Conservation (phyloP, 2,888 invertebrate genomes). For the Mamestra brassicae region DNA sequence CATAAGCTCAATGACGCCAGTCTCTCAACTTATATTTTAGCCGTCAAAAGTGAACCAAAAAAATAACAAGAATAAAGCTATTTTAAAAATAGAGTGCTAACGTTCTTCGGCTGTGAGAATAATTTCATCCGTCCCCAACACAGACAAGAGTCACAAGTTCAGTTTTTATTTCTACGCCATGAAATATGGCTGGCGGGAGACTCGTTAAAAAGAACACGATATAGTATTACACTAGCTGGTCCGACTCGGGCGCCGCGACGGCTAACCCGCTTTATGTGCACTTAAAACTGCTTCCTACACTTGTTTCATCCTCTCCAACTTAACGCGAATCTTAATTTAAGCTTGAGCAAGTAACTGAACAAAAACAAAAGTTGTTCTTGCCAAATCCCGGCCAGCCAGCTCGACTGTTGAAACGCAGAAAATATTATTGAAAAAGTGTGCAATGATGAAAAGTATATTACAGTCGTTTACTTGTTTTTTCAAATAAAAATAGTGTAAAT, state of each 20-base stretch:
- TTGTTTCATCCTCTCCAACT: conserved; percentile 85
- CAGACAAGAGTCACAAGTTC: conserved; percentile 73
- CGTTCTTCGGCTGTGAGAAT: conserved; percentile 63
- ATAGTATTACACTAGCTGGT: conserved; percentile 83
- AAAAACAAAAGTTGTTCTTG: conserved; percentile 76
- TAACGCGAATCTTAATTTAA: conserved; percentile 87
- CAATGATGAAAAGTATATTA: background rate
- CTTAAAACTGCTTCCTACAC: conserved; percentile 85
- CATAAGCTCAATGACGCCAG: too few relatives aligned
- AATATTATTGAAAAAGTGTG: conserved; percentile 18
- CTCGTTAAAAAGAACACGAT: conserved; percentile 87
- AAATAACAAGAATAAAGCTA: background rate
- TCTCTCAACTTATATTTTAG: background rate
- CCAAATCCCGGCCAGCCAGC: conserved; percentile 51
- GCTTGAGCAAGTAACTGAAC: conserved; percentile 75
- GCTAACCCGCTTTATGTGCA: conserved; percentile 87
- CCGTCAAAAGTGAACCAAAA: background rate
- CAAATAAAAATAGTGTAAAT: background rate
- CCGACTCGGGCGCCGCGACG: conserved; percentile 77
- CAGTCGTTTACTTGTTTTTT: background rate
- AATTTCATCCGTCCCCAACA: conserved; percentile 67
- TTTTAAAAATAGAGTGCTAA: conserved; percentile 51
- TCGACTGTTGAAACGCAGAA: conserved; percentile 13
- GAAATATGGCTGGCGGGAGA: conserved; percentile 82
- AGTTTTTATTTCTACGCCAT: conserved; percentile 82